Evolutionary conservation across 1,140 invertebrate genomes (phyloP), one percentile per base, ranked within the genome.

Genomic region (Zaprionus davidi): DNA sequence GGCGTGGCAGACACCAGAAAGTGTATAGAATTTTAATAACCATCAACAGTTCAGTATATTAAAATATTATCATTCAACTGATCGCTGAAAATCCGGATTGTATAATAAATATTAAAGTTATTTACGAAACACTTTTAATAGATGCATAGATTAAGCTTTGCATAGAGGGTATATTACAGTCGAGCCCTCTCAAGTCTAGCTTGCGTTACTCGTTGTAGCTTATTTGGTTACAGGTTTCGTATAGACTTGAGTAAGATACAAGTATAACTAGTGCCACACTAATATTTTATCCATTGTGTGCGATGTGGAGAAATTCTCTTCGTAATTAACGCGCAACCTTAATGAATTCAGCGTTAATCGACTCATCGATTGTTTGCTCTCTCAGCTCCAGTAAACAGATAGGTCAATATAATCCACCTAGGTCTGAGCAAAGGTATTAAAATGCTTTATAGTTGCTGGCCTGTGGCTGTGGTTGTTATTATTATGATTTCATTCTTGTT

Each of bases 401-500:
- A 12, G 55, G 12, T 58, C 44, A 41, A 64, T 51, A 13, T 24
- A 24, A 24, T 51, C 44, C 26, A 55, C 36, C 31, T 34, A 24
- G 34, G 24, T 53, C 17, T 28, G 38, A 15, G 44, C 34, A 17
- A 62, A 49, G 66, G 20, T 56, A 59, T 53, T 17, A 20, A 34
- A 36, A 58, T 51, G 38, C 20, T 57, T 38, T 72, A 15, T 31
- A 60, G 58, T 38, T 22, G 51, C 46, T 17, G 53, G 36, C 41
- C 41, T 46, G 13, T 17, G 41, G 13, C n/a, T 51, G 46, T 24
- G 22, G 12, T 51, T 51, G 4, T 22, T 51, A 24, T 51, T 74
- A 13, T 69, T 41, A 62, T 62, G 60, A 55, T 51, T 69, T 69
- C 28, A 55, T 28, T 34, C 15, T 62, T 62, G 71, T 69, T 62